Evolutionary conservation across 2,888 invertebrate genomes (phyloP).

Genomic region (Nephrotoma flavescens): DNA sequence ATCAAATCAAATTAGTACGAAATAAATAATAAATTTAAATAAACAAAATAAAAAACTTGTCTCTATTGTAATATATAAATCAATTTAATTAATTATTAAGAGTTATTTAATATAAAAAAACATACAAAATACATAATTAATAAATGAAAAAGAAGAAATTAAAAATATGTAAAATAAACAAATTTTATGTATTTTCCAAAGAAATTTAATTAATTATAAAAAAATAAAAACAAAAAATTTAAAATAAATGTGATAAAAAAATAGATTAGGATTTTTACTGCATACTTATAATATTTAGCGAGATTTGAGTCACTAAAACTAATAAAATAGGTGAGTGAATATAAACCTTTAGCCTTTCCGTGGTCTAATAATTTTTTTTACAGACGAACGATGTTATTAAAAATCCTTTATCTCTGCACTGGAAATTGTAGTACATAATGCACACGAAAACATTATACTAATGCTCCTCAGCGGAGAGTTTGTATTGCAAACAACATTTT

Average conservation of each 20-base stretch:
- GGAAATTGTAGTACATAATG: too few species aligned
- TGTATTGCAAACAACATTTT: too few species aligned
- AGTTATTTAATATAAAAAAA: not conserved
- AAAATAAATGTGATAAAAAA: slow-evolving; percentile 4
- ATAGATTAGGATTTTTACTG: not conserved
- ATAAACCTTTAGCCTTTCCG: too few species aligned
- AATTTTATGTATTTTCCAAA: not conserved
- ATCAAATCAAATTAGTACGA: not conserved
- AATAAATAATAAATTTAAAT: not conserved
- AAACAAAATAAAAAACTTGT: not conserved
- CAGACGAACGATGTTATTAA: too few species aligned
- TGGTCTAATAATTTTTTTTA: too few species aligned
- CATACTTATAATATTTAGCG: too few species aligned
- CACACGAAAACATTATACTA: too few species aligned
- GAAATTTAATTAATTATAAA: not conserved
- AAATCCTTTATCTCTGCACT: too few species aligned
- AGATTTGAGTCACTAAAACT: too few species aligned
- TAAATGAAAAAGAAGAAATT: not conserved
- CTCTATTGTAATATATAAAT: not conserved
- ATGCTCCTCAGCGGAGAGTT: too few species aligned
- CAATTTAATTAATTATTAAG: not conserved
- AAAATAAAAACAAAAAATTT: not conserved
- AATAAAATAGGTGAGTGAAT: too few species aligned
- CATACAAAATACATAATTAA: not conserved
- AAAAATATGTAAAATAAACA: not conserved